Base-by-base conservation (phyloP, 2,797 vertebrate genomes). In the Sebastes itinus region DNA sequence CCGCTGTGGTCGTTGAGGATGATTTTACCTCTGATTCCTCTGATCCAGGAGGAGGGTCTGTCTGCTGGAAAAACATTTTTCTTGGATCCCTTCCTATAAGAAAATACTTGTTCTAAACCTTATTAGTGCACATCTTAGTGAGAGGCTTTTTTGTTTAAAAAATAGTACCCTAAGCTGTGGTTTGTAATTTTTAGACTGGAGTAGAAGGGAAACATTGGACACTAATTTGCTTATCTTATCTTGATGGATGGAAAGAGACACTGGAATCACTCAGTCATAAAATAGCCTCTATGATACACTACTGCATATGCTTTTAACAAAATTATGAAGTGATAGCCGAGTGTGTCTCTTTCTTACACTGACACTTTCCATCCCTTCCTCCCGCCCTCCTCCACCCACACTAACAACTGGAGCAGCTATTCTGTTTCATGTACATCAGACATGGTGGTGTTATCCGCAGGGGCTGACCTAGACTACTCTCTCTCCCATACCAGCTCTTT, bases 341-440 rank as follows among this genome's bases (percentile, higher is more conserved):
- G 70, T 9, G 13, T 60, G 77, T 84, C 54, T 85, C 59, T 85
- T 82, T 76, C 84, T 89, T 75, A 74, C 63, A 18, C 59, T 70
- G 42, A 82, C 83, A 83, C 80, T 83, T 87, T 86, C 33, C 13
- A 76, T 74, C 75, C 11, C 72, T 62, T 77, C 61, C 59, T 62
- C 63, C 60, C 23, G 30, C 68, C 58, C 54, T 54, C 55, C 65
- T 82, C 77, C 84, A 71, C 83, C 76, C 78, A 87, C 82, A 83
- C 78, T 73, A 89, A 90, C 87, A 93, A 92, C 86, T 85, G 66
- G 73, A 87, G 79, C 78, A 73, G 84, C 65, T 81, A 88, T 92
- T 93, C 87, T 85, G 86, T 92, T 93, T 91, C 87, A 85, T 92
- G 87, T 85, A 78, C 86, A 86, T 90, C 90, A 91, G 89, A 91